Evolutionary conservation across 1,140 invertebrate species (phyloP).

Genomic region (Belonocnema kinseyi): DNA sequence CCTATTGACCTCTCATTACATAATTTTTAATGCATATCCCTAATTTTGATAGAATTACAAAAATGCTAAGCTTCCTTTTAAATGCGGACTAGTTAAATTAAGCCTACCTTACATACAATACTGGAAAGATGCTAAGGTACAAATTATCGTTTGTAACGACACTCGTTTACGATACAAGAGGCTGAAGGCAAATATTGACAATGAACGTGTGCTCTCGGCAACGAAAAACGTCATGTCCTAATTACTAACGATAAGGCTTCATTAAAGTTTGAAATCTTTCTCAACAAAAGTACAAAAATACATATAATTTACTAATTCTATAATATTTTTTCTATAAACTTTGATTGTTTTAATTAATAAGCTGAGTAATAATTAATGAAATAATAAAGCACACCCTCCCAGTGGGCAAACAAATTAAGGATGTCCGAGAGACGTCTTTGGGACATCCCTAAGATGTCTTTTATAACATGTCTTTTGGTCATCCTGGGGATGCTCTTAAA

Average conservation of each 20-base stretch:
- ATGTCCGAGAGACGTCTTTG: too few species aligned
- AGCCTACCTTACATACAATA: background rate
- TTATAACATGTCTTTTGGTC: too few species aligned
- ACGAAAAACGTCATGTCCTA: constrained; percentile 21
- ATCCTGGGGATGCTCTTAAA: too few species aligned
- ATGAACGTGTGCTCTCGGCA: constrained; percentile 4
- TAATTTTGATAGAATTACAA: too few species aligned
- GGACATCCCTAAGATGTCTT: too few species aligned
- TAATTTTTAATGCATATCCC: too few species aligned
- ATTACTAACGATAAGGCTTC: background rate
- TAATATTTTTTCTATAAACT: background rate
- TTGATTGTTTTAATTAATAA: too few species aligned
- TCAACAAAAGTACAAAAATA: background rate
- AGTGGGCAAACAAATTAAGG: too few species aligned
- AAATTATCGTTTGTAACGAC: constrained; percentile 28
- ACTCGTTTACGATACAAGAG: constrained; percentile 33
- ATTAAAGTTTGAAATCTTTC: background rate
- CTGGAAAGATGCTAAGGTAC: background rate
- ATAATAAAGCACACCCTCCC: too few species aligned
- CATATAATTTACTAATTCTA: background rate
- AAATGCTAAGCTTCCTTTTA: too few species aligned
- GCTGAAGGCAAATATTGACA: constrained; percentile 41
- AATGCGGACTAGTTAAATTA: background rate
- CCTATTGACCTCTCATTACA: too few species aligned
- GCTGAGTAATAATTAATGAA: too few species aligned